Conservation (phyloP, 2,888 invertebrate species). For the Villa cingulata region DNA sequence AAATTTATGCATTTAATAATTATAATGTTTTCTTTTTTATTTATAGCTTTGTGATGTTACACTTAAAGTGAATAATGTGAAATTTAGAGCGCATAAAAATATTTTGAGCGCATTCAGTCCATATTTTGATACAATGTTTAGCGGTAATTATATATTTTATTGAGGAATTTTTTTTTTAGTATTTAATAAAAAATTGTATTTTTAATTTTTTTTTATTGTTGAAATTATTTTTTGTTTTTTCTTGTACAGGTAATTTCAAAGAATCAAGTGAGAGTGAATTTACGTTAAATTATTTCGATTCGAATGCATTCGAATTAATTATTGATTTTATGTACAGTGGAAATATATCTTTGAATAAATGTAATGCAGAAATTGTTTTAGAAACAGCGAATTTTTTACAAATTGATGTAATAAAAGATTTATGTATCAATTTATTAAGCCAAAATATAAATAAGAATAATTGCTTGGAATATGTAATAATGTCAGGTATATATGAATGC, state of each 20-base stretch:
- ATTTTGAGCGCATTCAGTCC: constrained; percentile 14
- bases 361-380: constrained; percentile 9
- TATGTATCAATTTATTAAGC: constrained; percentile 8
- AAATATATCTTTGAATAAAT: constrained; percentile 5
- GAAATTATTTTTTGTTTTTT: neutral
- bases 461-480: constrained; percentile 11
- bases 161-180: neutral
- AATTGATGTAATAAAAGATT: constrained; percentile 11
- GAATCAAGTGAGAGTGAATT: constrained; percentile 20
- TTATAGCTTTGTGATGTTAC: constrained; percentile 13
- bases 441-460: constrained; percentile 7
- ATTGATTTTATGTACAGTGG: constrained; percentile 12
- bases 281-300: constrained; percentile 10
- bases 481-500: no score
- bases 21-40: neutral
- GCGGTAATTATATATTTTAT: constrained; percentile 2
- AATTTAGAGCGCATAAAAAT: constrained; percentile 12
- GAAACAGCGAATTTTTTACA: constrained; percentile 11
- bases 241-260: constrained; percentile 18
- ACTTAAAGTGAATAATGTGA: constrained; percentile 5
- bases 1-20: no score
- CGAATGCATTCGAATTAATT: constrained; percentile 2
- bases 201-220: no score
- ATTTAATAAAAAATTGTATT: no score
- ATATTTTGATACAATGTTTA: constrained; percentile 12